phyloP scores from a whole-genome alignment of 1,140 invertebrate species.

The Drosophila takahashii region DNA sequence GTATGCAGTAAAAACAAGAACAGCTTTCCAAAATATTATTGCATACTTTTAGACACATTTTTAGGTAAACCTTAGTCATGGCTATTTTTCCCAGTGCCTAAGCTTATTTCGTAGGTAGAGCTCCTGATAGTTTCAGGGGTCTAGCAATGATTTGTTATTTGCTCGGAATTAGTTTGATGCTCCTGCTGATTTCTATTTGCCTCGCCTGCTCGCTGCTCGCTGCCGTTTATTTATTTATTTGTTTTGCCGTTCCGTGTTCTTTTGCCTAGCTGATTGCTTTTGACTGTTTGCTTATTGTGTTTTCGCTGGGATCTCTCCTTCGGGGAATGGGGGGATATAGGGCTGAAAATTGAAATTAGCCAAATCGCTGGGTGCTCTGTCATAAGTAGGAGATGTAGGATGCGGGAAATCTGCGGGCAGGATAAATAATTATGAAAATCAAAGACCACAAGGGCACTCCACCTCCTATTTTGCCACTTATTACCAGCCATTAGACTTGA shows the following conservation, averaged over 20 bases:
- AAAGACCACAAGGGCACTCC: constrained; percentile 4
- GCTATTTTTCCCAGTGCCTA: constrained; percentile 10
- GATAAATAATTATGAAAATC: constrained; percentile 46
- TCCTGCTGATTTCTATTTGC: constrained; percentile 37
- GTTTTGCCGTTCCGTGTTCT: constrained; percentile 33
- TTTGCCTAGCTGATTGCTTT: constrained; percentile 70
- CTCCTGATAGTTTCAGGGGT: constrained; percentile 40
- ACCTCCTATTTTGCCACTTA: constrained; percentile 28
- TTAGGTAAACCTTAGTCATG: too few relatives aligned
- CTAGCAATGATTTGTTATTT: constrained; percentile 77
- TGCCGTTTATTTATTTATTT: constrained; percentile 40
- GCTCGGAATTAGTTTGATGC: constrained; percentile 73
- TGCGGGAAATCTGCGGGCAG: background rate
- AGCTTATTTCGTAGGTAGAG: constrained; percentile 29
- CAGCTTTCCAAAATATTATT: too few relatives aligned
- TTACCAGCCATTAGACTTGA: constrained; percentile 52
- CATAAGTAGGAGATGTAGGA: background rate
- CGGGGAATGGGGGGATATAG: constrained; percentile 38
- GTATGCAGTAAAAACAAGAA: too few relatives aligned
- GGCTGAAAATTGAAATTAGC: constrained; percentile 77
- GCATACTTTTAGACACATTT: too few relatives aligned
- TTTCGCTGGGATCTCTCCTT: constrained; percentile 1
- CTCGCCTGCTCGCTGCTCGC: constrained; percentile 7
- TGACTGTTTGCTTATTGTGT: constrained; percentile 53
- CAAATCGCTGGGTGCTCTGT: constrained; percentile 26